These are phyloP conservation scores for Ellobius talpinus DNA, from an alignment of 2,113 vertebrate genomes.

Conservation along the genomic window DNA sequence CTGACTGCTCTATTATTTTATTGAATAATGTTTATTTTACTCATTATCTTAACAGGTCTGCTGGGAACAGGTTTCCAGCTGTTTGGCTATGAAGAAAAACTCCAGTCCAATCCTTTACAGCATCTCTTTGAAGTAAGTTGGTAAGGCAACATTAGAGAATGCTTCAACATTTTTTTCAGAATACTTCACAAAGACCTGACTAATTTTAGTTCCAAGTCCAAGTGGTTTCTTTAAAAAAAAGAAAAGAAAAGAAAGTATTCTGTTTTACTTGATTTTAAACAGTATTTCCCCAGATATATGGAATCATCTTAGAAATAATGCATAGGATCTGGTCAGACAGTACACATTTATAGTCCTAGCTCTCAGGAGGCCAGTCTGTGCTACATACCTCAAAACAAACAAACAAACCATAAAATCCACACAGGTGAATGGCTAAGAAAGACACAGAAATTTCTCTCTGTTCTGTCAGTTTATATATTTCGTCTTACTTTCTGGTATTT, in stretches of 20 bases:
- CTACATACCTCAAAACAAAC: neutral
- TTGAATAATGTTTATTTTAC: conserved; percentile 51
- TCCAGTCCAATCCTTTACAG: conserved; percentile 93
- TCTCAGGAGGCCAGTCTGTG: neutral
- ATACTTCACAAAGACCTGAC: neutral
- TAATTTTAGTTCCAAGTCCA: conserved; percentile 54
- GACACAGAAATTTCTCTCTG: neutral
- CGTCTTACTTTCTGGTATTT: neutral
- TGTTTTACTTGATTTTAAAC: conserved; percentile 29
- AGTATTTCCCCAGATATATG: neutral
- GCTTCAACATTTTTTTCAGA: conserved; percentile 21
- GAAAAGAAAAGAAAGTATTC: neutral
- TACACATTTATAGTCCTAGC: neutral
- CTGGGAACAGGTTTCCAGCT: conserved; percentile 93
- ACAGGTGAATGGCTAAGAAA: neutral
- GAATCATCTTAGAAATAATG: conserved; percentile 45
- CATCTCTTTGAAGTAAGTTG: conserved; percentile 96
- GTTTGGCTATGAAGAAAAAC: conserved; percentile 92
- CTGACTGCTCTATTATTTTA: conserved; percentile 45
- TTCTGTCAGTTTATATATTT: conserved; percentile 16
- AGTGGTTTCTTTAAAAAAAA: neutral
- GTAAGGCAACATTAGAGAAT: conserved; percentile 43
- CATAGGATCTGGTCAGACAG: neutral
- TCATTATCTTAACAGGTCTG: conserved; percentile 89
- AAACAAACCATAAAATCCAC: neutral